Base-by-base conservation (phyloP, 2,797 vertebrate species). In the Falco berigora region DNA sequence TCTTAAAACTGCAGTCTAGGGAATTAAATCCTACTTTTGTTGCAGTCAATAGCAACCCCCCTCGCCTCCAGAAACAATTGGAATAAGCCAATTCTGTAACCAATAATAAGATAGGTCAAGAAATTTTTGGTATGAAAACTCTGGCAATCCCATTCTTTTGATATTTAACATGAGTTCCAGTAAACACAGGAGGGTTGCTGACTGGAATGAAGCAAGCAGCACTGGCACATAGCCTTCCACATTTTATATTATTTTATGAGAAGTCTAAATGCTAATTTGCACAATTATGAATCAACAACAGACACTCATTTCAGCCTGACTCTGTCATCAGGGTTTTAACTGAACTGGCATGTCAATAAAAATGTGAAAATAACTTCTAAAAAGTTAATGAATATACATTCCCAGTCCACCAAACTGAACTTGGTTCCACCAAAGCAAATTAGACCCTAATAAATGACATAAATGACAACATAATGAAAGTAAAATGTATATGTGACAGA, bases 251-350 rank as follows among this genome's bases (percentile, higher is more conserved):
- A 92, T 90, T 79, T 95, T 88, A 86, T 73, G 74, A 94, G 75
- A 91, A 93, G 52, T 76, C 77, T 76, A 88, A 84, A 93, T 74
- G 94, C 56, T 82, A 76, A 90, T 97, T 95, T 92, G 63, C 52
- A 90, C 93, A 85, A 91, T 79, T 95, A 94, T 28, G 88, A 94
- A 91, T 86, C 90, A 95, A 88, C 67, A 91, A 67, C 85, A 90
- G 81, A 82, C 58, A 84, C 67, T 90, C 36, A 56, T 93, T 95
- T 84, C 83, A 93, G 90, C 56, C 71, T 84, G 76, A 73, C 66
- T 87, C 78, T 90, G 86, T 88, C 90, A 86, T 63, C 71, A 86
- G 44, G 16, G 12, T 46, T 94, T 92, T 73, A 91, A 92, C 47
- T 78, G 73, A 90, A 90, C 44, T 67, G 62, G 66, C 55, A 73